Evolutionary conservation across 2,888 invertebrate genomes (phyloP).

Genomic region (Pasiphila rectangulata): DNA sequence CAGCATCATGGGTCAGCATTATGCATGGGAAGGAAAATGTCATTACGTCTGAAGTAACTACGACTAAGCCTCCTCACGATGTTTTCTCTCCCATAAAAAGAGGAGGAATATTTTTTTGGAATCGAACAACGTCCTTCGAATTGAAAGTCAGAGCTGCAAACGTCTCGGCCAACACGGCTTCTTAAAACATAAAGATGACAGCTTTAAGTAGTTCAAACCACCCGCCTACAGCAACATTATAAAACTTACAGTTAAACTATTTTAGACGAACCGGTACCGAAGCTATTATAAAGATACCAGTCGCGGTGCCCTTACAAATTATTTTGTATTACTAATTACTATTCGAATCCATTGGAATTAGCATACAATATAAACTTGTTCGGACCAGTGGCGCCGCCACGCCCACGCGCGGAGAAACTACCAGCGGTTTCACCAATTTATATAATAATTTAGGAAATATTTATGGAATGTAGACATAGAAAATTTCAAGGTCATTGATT

Average conservation of each 20-base stretch:
- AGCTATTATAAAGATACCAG: conserved; percentile 48
- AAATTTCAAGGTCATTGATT: background rate
- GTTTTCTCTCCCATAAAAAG: too few species aligned
- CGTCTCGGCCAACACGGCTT: too few species aligned
- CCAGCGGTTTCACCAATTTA: conserved; percentile 19
- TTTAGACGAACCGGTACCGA: conserved; percentile 37
- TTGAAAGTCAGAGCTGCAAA: too few species aligned
- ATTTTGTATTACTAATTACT: conserved; percentile 68
- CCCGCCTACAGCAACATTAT: conserved; percentile 15
- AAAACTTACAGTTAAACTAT: conserved; percentile 30
- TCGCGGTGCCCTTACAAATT: conserved; percentile 54
- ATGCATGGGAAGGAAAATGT: too few species aligned
- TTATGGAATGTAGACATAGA: background rate
- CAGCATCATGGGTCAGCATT: too few species aligned
- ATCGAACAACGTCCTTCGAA: too few species aligned
- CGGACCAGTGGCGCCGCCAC: conserved; percentile 57
- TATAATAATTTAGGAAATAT: conserved; percentile 6
- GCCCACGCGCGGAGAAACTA: conserved; percentile 44
- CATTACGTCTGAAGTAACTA: too few species aligned
- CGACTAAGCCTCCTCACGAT: too few species aligned
- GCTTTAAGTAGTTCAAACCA: conserved; percentile 12
- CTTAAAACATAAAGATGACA: background rate
- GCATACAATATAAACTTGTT: conserved; percentile 73
- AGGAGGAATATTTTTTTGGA: too few species aligned
- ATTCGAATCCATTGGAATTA: conserved; percentile 64